These are phyloP conservation scores for Trinorchestia longiramus DNA, from an alignment of 1,140 invertebrate genomes.

Conservation along the genomic window DNA sequence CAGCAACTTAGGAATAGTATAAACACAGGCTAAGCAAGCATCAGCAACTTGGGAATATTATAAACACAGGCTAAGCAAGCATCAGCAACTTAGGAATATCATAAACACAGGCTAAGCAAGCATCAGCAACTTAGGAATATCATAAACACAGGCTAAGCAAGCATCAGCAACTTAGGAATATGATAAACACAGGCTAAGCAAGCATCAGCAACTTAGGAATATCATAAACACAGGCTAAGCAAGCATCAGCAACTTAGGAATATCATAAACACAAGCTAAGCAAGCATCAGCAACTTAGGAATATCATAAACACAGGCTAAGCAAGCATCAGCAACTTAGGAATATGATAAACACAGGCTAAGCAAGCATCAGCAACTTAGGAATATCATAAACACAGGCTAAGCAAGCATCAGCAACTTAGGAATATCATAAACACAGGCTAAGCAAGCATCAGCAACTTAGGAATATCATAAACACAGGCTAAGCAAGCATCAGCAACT, in stretches of 20 bases:
- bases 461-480: not conserved
- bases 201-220: not conserved
- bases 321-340: not conserved
- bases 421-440: not conserved
- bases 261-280: not conserved
- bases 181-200: no score
- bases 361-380: not conserved
- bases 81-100: not conserved
- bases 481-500: not conserved
- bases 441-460: not conserved
- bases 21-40: not conserved
- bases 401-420: not conserved
- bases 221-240: not conserved
- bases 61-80: not conserved
- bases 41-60: not conserved
- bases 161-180: no score
- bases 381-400: no score
- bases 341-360: not conserved
- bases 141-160: not conserved
- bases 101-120: not conserved
- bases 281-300: not conserved
- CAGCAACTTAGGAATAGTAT: no score
- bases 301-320: not conserved
- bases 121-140: conserved; percentile 1
- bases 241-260: not conserved